These are phyloP conservation scores for Gryon sp. DNA, from an alignment of 1,140 invertebrate genomes.

Conservation along the genomic window DNA sequence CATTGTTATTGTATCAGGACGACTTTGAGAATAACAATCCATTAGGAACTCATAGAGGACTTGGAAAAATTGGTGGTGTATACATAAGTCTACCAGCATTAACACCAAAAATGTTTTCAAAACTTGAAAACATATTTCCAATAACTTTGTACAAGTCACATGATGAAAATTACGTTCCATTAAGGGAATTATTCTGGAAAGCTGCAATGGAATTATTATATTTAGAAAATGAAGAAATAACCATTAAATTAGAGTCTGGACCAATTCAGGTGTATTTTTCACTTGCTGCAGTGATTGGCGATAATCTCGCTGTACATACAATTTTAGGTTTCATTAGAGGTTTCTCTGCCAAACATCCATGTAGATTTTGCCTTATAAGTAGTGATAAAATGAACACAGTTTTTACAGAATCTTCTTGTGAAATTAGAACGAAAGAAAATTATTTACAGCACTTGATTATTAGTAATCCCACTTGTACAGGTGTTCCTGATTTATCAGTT, in stretches of 20 bases:
- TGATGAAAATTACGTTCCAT: slow-evolving; percentile 6
- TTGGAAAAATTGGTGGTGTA: slow-evolving; percentile 4
- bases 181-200: slow-evolving; percentile 14
- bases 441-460: slow-evolving; percentile 7
- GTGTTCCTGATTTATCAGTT: not conserved
- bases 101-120: slow-evolving; percentile 23
- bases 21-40: slow-evolving; percentile 20
- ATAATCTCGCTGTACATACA: slow-evolving; percentile 34
- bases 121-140: slow-evolving; percentile 18
- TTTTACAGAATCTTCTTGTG: slow-evolving; percentile 8
- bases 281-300: slow-evolving; percentile 29
- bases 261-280: slow-evolving; percentile 22
- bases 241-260: slow-evolving; percentile 1
- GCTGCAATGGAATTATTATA: slow-evolving; percentile 3
- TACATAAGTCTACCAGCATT: slow-evolving; percentile 14
- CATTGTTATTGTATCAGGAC: slow-evolving; percentile 5
- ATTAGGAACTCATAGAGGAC: slow-evolving; percentile 9
- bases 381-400: slow-evolving; percentile 4
- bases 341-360: slow-evolving; percentile 20
- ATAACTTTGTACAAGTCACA: not conserved
- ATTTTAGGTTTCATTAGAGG: slow-evolving; percentile 26
- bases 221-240: slow-evolving; percentile 25
- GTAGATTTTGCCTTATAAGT: slow-evolving; percentile 20
- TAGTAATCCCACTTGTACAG: not conserved
- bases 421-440: slow-evolving; percentile 19